Evolutionary conservation across 2,797 vertebrate genomes (phyloP), one percentile per base, ranked within the genome.

Genomic region (Galago senegalensis): DNA sequence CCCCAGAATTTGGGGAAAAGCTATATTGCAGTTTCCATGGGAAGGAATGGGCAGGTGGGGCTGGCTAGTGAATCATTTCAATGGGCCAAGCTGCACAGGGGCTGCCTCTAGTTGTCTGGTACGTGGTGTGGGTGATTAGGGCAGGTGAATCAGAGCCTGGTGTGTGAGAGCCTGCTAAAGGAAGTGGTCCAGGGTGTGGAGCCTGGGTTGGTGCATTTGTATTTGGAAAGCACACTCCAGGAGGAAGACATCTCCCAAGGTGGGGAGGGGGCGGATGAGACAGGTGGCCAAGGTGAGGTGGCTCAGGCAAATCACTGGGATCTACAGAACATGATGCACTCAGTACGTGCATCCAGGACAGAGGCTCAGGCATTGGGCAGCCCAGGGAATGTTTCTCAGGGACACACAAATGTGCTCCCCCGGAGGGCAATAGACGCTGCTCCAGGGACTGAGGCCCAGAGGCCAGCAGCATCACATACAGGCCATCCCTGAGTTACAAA

Each of bases 301-400:
- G 34, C 46, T 23, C n/a, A 1, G n/a, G 23, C 0, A 4, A 56
- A 13, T 56, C 31, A 2, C 34, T 1, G 0, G 17, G 13, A 56
- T 6, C 3, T 82, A 25, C 37, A 69, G 46, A 82, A 16, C 37
- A 53, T 49, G 31, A 46, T 21, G 29, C 10, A 0, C 31, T 63
- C 43, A 56, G 34, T 56, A 17, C 63, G 11, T 21, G 25, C 18
- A 46, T 4, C 3, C 31, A 56, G 72, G 56, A 56, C 23, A 79
- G 56, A 49, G 40, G 25, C n/a, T 85, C 56, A 95, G 53, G 53
- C 10, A 43, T 61, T 34, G 20, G 49, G 53, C 76, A 76, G 37
- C 46, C 60, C 23, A 20, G n/a, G 40, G 25, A 43, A 2, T 49
- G 11, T 65, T 72, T 72, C 70, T 29, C 34, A 69, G 61, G 56